Base-by-base conservation (phyloP, 2,113 vertebrate genomes). In the Candoia aspera region DNA sequence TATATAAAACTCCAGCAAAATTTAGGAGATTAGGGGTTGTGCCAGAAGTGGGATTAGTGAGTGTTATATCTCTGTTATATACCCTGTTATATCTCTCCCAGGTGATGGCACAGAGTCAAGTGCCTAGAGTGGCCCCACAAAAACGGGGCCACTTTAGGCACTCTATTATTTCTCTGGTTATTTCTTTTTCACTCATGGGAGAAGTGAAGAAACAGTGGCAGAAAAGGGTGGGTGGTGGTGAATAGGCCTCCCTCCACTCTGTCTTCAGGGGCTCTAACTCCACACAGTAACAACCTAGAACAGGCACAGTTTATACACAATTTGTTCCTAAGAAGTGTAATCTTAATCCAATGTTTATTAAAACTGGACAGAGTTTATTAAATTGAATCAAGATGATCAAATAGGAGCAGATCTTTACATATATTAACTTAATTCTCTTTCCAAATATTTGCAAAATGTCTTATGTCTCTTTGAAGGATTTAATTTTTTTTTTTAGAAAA, bases 401-500 rank as follows among this genome's bases (percentile, higher is more conserved):
- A 98, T 97, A 98, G 96, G 97, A 95, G 96, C 97, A 98, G 95
- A 96, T 97, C 97, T 97, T 98, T 97, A 97, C 97, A 97, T 96
- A 96, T 97, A 98, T 98, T 97, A 97, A 92, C 94, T 94, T 98
- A 98, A 98, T 97, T 97, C 93, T 95, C 94, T 97, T 96, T 95
- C 95, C 96, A 97, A 98, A 98, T 98, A 97, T 98, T 98, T 98
- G 96, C 96, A 92, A 96, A 98, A 98, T 97, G 95, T 96, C 98
- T 97, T 97, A 97, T 94, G 55, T 64, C 96, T 97, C 94, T 97
- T 97, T 94, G 95, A 95, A 97, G 96, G 95, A 94, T 96, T 97
- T 96, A 96, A 96, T 84, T 13, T 10, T 19, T 23, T 42, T 68
- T 91, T 91, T 26, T 54, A 17, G 15, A 58, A 87, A 91, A 49